phyloP scores from a whole-genome alignment of 2,113 vertebrate species.

The Alosa alosa region DNA sequence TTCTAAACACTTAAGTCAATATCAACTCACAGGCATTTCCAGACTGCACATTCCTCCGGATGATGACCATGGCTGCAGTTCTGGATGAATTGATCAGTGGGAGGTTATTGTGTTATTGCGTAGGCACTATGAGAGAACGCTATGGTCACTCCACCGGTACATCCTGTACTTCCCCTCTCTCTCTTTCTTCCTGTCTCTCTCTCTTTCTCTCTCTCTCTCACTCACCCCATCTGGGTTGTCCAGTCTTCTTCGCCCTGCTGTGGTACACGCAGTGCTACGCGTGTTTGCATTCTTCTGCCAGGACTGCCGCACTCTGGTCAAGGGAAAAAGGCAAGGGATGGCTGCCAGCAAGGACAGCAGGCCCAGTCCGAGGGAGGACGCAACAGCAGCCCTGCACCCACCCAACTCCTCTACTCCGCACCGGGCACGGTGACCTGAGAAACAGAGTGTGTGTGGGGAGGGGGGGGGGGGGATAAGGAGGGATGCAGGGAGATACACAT shows the following conservation, averaged over 20 bases:
- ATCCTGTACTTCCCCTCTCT: neutral
- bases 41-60: neutral
- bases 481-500: neutral
- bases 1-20: neutral
- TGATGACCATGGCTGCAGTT: neutral
- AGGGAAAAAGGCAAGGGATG: conserved; percentile 58
- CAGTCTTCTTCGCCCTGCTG: neutral
- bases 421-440: conserved; percentile 35
- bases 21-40: neutral
- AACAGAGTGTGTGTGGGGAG: neutral
- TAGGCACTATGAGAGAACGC: neutral
- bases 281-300: conserved; percentile 63
- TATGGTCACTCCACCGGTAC: neutral
- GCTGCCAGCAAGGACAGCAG: conserved; percentile 62
- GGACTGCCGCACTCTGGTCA: conserved; percentile 54
- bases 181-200: conserved; percentile 3
- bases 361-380: conserved; percentile 60
- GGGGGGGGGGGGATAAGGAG: neutral
- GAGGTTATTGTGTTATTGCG: neutral
- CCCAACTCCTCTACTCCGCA: conserved; percentile 57
- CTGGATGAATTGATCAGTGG: neutral
- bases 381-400: conserved; percentile 51
- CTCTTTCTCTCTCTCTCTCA: neutral
- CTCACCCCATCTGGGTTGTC: conserved; percentile 4
- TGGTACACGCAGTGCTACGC: conserved; percentile 23